Conservation (phyloP, 2,888 invertebrate species). For the Brachyptera putata region DNA sequence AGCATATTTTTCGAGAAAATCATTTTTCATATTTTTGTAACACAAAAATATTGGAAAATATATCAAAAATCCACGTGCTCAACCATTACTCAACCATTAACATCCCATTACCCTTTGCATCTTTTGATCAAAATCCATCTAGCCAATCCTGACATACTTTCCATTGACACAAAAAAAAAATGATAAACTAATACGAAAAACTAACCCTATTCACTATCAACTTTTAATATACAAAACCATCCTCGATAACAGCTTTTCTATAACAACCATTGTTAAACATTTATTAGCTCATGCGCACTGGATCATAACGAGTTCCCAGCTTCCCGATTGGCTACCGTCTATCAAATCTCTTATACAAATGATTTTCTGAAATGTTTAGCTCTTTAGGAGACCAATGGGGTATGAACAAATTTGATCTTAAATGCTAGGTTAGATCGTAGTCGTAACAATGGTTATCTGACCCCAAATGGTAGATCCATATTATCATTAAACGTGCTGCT, state of each 20-base stretch:
- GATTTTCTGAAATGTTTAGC: not conserved
- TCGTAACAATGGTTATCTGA: conserved; percentile 4
- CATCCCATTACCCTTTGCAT: too few species aligned
- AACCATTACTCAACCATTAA: too few species aligned
- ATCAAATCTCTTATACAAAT: conserved; percentile 8
- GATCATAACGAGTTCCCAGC: conserved; percentile 4
- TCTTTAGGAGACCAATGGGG: conserved; percentile 30
- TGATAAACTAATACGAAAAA: too few species aligned
- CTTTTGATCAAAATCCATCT: too few species aligned
- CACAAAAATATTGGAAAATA: too few species aligned
- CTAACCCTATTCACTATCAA: not conserved
- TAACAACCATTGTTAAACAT: not conserved
- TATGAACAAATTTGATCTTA: conserved; percentile 34
- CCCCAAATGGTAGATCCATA: conserved; percentile 17
- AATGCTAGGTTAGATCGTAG: conserved; percentile 25
- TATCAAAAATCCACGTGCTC: too few species aligned
- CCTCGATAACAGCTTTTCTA: not conserved
- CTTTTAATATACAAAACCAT: not conserved
- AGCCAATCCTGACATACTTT: too few species aligned
- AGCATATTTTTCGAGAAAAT: too few species aligned
- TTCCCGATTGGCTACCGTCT: not conserved
- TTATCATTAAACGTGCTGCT: conserved; percentile 18
- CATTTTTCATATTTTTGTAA: too few species aligned
- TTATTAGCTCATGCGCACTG: conserved; percentile 1
- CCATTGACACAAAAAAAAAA: too few species aligned